Percentiles rank a stretch among this genome's conserved stretches.
Conservation (phyloP, 2,113 vertebrate genomes). For the Brachyhypopomus occidentalis region DNA sequence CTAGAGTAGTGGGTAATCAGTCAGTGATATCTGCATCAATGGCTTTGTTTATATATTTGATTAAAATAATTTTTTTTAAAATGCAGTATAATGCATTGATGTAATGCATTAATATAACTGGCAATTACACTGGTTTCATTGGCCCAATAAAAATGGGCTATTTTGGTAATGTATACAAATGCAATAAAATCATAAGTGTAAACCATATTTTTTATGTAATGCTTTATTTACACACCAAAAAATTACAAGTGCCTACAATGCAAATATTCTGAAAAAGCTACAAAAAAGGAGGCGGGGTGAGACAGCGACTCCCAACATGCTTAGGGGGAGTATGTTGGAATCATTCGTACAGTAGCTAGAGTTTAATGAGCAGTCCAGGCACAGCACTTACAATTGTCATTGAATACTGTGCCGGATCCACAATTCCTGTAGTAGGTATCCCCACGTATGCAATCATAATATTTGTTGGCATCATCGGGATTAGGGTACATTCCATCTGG, state of each 20-base stretch:
- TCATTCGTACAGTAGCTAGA: background rate
- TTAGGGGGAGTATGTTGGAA: background rate
- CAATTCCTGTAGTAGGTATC: background rate
- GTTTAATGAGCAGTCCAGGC: background rate
- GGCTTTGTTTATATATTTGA: too few relatives aligned
- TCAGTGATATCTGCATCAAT: background rate
- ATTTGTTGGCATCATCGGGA: background rate
- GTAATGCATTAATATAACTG: background rate
- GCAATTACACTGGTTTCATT: background rate
- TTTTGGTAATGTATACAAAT: background rate
- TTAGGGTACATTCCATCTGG: conserved; percentile 47
- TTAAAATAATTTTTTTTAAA: too few relatives aligned
- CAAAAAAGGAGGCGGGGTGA: background rate
- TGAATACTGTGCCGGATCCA: conserved; percentile 5
- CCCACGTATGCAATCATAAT: background rate
- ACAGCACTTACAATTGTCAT: conserved; percentile 2
- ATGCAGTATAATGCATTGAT: too few relatives aligned
- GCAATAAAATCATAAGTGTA: background rate
- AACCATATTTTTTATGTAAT: background rate
- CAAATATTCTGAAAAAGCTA: background rate
- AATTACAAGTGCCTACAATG: background rate
- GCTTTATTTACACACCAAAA: background rate
- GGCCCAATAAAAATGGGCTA: background rate
- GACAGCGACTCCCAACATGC: background rate
- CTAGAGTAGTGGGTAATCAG: background rate